These are phyloP conservation scores for Falcunculus frontatus DNA, from an alignment of 2,113 vertebrate species.

Conservation along the genomic window DNA sequence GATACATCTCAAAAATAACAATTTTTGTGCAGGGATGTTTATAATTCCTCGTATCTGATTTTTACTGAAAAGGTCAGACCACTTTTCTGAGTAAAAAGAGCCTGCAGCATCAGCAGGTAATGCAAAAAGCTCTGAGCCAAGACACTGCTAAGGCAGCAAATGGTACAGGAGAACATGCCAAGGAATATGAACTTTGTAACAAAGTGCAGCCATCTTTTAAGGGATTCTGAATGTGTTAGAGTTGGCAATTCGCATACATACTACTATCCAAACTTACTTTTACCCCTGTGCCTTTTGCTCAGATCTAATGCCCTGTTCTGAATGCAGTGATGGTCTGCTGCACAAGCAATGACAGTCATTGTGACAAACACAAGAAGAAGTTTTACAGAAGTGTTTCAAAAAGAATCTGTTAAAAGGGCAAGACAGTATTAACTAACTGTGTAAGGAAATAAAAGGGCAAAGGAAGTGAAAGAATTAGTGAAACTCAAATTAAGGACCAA, in stretches of 20 bases:
- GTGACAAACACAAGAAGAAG: neutral
- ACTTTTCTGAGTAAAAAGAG: neutral
- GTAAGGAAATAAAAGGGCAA: neutral
- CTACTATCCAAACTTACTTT: neutral
- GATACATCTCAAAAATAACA: neutral
- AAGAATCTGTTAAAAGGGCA: neutral
- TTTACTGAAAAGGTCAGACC: neutral
- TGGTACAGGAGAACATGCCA: neutral
- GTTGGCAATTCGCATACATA: neutral
- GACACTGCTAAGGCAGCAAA: neutral
- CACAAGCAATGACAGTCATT: neutral
- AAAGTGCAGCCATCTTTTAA: neutral
- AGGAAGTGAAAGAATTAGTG: neutral
- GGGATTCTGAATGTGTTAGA: neutral
- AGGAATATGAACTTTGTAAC: neutral
- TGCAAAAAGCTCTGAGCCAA: neutral
- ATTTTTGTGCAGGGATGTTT: neutral
- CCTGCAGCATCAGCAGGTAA: neutral
- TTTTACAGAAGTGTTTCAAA: neutral
- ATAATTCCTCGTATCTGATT: neutral
- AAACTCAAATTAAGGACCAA: neutral
- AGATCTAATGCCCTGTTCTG: neutral
- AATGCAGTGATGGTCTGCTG: neutral
- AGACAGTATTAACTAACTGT: neutral
- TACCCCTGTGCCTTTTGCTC: neutral